Evolutionary conservation across 2,888 invertebrate species (phyloP), one percentile per base, ranked within the genome.

Genomic region (Ceraclea dissimilis): DNA sequence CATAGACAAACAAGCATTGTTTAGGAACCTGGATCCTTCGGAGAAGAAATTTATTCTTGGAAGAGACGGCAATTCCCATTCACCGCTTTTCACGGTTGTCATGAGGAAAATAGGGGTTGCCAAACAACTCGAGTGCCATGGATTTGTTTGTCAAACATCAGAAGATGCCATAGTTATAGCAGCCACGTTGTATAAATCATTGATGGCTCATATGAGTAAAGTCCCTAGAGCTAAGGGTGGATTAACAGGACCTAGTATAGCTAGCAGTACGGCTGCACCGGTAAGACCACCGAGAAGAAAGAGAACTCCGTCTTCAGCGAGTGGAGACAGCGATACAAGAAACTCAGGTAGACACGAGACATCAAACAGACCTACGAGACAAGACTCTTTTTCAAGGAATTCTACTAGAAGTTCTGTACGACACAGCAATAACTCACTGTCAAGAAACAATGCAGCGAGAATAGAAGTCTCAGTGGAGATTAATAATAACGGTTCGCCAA

Each of bases 121-220:
- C 2, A 88, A 88, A 67, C 82, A 88, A 64, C 74, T 93, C 61
- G 91, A 93, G 75, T 93, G 93, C 71, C 93, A 93, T 76, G 93
- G 89, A 48, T 93, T 93, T 73, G 88, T 91, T 64, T 93, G 93
- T 72, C 86, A 87, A 71, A 87, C 87, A 66, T 87, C 91, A 31
- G 92, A 93, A 74, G 93, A 93, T 71, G 93, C 93, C 61, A 88
- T 93, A 39, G 90, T 92, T 0, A 90, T 93, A 65, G 93, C 93
- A 13, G 93, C 93, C 49, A 93, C 92, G 61, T 78, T 93, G 63
- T 93, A 93, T 74, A 89, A 92, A 73, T 90, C 90, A 33, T 77
- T 93, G 55, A 86, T 93, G 77, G 85, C 89, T 59, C 88, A 88
- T 67, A 87, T 89, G 79, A 85, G 83, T 69, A 78, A 80, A 51